Percentiles rank a stretch among this genome's conserved stretches.
Conservation (phyloP, 2,888 invertebrate genomes). For the Syrphus vitripennis region DNA sequence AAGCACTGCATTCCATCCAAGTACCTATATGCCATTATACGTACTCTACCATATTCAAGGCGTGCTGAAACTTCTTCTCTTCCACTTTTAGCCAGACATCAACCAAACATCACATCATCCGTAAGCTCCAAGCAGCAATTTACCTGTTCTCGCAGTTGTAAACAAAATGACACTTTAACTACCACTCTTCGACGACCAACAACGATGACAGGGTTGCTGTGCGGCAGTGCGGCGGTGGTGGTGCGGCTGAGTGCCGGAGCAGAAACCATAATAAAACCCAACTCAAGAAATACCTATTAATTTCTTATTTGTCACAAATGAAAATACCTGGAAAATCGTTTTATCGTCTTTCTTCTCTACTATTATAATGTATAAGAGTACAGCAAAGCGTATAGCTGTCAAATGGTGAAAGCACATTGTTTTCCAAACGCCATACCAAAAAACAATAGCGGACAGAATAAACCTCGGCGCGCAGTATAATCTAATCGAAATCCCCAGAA, state of each 20-base stretch:
- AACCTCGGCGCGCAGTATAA: not conserved
- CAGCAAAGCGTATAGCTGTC: constrained; percentile 10
- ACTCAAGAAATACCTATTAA: constrained; percentile 58
- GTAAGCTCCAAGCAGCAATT: constrained; percentile 27
- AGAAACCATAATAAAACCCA: constrained; percentile 42
- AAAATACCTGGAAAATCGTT: constrained; percentile 68
- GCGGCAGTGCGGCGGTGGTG: not conserved
- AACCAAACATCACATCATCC: constrained; percentile 2
- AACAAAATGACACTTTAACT: constrained; percentile 66
- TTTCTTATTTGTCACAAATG: constrained; percentile 71
- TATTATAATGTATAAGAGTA: not conserved
- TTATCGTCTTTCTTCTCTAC: constrained; percentile 15
- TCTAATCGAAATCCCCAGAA: constrained; percentile 25
- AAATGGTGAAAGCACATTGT: constrained; percentile 56
- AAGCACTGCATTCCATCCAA: constrained; percentile 55
- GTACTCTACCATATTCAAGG: not conserved
- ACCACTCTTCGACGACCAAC: constrained; percentile 1
- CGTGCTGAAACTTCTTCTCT: not conserved
- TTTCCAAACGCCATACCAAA: constrained; percentile 29
- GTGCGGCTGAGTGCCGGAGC: not conserved
- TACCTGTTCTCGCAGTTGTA: constrained; percentile 41
- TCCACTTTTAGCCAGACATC: not conserved
- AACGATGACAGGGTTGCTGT: not conserved
- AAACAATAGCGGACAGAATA: constrained; percentile 44
- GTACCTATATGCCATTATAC: not conserved